These are phyloP conservation scores for Amphiprion ocellaris DNA, from an alignment of 2,113 vertebrate genomes.

Conservation along the genomic window DNA sequence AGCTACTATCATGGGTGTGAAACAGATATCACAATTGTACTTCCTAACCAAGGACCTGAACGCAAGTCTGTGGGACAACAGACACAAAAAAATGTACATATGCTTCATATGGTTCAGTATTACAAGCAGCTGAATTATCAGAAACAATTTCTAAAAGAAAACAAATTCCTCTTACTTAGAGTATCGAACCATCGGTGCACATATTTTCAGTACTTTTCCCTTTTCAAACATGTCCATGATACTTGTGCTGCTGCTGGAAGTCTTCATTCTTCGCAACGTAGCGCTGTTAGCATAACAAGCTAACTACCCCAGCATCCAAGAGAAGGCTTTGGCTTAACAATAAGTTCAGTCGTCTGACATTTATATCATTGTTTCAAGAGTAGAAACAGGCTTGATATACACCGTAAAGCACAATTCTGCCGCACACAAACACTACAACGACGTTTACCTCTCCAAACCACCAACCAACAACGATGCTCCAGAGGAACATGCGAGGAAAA, in stretches of 20 bases:
- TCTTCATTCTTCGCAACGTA: slow-evolving; percentile 58
- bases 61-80: slow-evolving; percentile 85
- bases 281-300: slow-evolving; percentile 39
- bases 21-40: slow-evolving; percentile 95
- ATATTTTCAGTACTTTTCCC: slow-evolving; percentile 90
- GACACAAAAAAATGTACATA: neutral
- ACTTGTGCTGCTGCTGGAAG: slow-evolving; percentile 47
- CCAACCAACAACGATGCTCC: neutral
- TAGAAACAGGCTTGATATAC: rapidly evolving
- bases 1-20: slow-evolving; percentile 98
- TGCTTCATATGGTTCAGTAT: neutral
- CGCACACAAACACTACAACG: neutral
- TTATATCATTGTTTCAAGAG: neutral
- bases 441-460: neutral
- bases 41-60: slow-evolving; percentile 96
- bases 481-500: slow-evolving; percentile 1
- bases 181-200: slow-evolving; percentile 98
- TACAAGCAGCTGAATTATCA: rapidly evolving
- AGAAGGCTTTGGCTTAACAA: neutral
- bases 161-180: slow-evolving; percentile 90
- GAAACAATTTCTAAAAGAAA: too few relatives aligned
- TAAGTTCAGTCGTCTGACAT: neutral
- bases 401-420: too few relatives aligned
- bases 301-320: neutral
- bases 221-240: slow-evolving; percentile 91